phyloP scores from a whole-genome alignment of 2,888 invertebrate genomes.

The Volucella bombylans region DNA sequence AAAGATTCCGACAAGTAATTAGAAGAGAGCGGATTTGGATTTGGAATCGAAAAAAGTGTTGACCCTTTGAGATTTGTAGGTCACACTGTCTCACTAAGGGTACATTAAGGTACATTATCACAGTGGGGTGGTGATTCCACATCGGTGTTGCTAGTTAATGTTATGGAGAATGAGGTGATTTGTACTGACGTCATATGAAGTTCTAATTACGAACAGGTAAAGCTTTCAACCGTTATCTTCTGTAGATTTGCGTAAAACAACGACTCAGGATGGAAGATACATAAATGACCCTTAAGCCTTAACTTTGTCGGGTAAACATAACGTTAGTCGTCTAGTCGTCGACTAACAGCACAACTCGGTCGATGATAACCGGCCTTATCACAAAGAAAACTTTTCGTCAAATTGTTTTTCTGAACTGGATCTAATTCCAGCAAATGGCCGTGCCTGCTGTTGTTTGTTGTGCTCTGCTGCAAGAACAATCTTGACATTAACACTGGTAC shows the following conservation, averaged over 20 bases:
- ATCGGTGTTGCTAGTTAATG: background rate
- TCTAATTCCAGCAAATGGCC: background rate
- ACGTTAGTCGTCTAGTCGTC: slow-evolving; percentile 12
- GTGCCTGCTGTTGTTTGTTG: slow-evolving; percentile 5
- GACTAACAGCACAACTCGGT: background rate
- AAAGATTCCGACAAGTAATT: background rate
- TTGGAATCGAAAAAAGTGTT: slow-evolving; percentile 9
- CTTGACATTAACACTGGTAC: slow-evolving; percentile 54
- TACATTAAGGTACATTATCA: slow-evolving; percentile 16
- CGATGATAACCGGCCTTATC: slow-evolving; percentile 22
- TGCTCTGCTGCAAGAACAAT: slow-evolving; percentile 6
- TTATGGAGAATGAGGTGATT: slow-evolving; percentile 13
- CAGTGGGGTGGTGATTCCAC: background rate
- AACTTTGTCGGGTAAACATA: slow-evolving; percentile 8
- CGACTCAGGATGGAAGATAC: background rate
- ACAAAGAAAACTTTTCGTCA: background rate
- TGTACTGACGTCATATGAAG: background rate
- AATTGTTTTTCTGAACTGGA: slow-evolving; percentile 10
- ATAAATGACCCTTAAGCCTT: slow-evolving; percentile 22
- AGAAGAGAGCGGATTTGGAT: background rate
- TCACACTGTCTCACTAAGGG: background rate
- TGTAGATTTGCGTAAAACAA: background rate
- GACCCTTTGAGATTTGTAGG: background rate
- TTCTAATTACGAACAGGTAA: slow-evolving; percentile 15
- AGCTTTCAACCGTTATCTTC: background rate